Percentiles rank a stretch among this genome's conserved stretches.
phyloP scores from a whole-genome alignment of 2,888 invertebrate species.

The Ephialtes manifestator region DNA sequence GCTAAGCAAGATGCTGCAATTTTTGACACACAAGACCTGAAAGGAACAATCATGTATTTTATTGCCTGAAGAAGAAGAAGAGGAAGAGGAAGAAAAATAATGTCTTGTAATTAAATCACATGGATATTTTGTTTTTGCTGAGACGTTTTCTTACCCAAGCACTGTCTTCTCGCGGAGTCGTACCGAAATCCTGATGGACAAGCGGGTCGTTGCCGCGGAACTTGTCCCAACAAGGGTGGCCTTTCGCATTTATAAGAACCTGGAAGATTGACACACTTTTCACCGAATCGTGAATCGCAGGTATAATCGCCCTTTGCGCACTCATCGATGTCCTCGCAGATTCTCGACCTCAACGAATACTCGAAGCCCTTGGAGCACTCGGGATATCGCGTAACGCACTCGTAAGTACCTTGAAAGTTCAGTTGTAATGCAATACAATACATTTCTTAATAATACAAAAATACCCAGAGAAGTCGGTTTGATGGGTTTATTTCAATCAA shows the following conservation, averaged over 20 bases:
- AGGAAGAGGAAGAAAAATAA: conserved; percentile 9
- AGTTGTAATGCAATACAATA: too few relatives aligned
- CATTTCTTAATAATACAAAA: too few relatives aligned
- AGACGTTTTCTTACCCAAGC: conserved; percentile 76
- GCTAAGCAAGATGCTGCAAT: conserved; percentile 4
- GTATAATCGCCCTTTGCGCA: conserved; percentile 84
- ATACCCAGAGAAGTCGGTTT: too few relatives aligned
- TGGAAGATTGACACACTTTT: conserved; percentile 87
- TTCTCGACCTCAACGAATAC: conserved; percentile 76
- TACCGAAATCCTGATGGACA: conserved; percentile 84
- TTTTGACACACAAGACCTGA: conserved; percentile 8
- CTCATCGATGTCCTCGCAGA: conserved; percentile 87
- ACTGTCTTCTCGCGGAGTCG: conserved; percentile 75
- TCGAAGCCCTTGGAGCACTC: conserved; percentile 79
- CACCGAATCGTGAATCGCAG: conserved; percentile 84
- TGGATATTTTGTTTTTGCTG: background rate
- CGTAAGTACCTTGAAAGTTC: conserved; percentile 81
- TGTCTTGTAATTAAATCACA: background rate
- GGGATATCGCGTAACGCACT: conserved; percentile 84
- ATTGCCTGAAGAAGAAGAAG: conserved; percentile 27
- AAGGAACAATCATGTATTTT: conserved; percentile 1
- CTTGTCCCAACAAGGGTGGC: conserved; percentile 61
- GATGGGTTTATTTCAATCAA: too few relatives aligned
- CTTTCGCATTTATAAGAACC: conserved; percentile 86
- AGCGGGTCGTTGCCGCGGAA: conserved; percentile 77